These are phyloP conservation scores for Sussaba pulchella DNA, from an alignment of 2,888 invertebrate genomes.

Conservation along the genomic window DNA sequence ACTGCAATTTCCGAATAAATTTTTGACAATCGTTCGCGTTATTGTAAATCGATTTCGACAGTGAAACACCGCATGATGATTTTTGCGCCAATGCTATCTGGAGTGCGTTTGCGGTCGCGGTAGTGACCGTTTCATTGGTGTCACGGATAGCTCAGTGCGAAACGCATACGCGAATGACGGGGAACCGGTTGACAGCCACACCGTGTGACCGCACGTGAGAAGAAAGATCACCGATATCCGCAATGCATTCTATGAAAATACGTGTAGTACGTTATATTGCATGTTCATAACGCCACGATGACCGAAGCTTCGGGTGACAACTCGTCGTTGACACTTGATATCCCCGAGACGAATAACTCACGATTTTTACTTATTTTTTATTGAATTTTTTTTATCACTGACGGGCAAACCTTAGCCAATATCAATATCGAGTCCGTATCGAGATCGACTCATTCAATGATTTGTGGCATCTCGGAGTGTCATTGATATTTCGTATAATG, in stretches of 20 bases:
- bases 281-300: conserved; percentile 4
- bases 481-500: background rate
- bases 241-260: conserved; percentile 14
- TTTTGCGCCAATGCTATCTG: conserved; percentile 54
- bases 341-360: conserved; percentile 30
- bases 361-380: background rate
- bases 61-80: conserved; percentile 45
- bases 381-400: too few species aligned
- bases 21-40: background rate
- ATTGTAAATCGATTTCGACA: background rate
- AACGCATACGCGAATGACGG: conserved; percentile 56
- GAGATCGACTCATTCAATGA: background rate
- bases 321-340: conserved; percentile 38
- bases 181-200: conserved; percentile 78
- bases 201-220: conserved; percentile 73
- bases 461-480: background rate
- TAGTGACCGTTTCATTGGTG: conserved; percentile 47
- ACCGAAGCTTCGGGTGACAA: conserved; percentile 3
- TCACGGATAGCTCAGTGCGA: conserved; percentile 66
- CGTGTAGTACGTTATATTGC: background rate
- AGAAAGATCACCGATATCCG: conserved; percentile 14
- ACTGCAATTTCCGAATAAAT: too few species aligned
- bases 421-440: background rate
- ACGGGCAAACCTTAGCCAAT: background rate
- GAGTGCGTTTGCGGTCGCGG: conserved; percentile 55